Evolutionary conservation across 2,888 invertebrate genomes (phyloP).

Genomic region (Endotricha flammealis): DNA sequence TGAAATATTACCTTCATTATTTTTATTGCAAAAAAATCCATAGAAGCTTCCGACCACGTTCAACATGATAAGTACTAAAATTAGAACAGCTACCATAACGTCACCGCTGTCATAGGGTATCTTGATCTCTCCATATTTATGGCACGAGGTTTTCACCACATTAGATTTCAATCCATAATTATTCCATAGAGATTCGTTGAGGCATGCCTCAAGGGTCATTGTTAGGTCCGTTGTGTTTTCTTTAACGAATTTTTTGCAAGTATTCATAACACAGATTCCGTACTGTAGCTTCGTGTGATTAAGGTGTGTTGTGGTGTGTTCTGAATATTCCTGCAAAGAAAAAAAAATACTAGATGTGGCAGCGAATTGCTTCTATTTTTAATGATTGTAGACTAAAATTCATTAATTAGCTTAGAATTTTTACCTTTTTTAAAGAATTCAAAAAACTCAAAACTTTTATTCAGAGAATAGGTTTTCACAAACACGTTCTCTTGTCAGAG

Average conservation of each 20-base stretch:
- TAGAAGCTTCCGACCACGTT: conserved; percentile 55
- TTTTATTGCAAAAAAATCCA: conserved; percentile 29
- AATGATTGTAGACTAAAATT: too few species aligned
- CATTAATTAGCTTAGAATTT: too few species aligned
- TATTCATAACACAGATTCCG: conserved; percentile 50
- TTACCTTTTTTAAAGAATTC: too few species aligned
- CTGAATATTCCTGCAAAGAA: conserved; percentile 54
- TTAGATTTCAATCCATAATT: conserved; percentile 44
- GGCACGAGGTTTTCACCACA: too few species aligned
- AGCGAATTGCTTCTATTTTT: too few species aligned
- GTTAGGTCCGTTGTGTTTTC: conserved; percentile 17
- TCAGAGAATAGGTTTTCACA: too few species aligned
- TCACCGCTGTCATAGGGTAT: too few species aligned
- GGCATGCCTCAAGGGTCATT: conserved; percentile 29
- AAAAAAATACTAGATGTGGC: too few species aligned
- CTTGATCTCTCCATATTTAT: too few species aligned
- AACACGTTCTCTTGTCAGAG: too few species aligned
- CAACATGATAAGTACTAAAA: conserved; percentile 38
- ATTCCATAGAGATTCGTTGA: conserved; percentile 27
- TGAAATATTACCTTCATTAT: conserved; percentile 43
- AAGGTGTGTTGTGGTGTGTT: conserved; percentile 50
- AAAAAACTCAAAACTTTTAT: too few species aligned
- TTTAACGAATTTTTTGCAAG: conserved; percentile 48
- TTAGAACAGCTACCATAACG: conserved; percentile 38
- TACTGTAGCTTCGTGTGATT: conserved; percentile 63